Percentiles rank a stretch among this genome's conserved stretches.
These are phyloP conservation scores for Triops longicaudatus DNA, from an alignment of 1,140 invertebrate genomes.

Conservation along the genomic window DNA sequence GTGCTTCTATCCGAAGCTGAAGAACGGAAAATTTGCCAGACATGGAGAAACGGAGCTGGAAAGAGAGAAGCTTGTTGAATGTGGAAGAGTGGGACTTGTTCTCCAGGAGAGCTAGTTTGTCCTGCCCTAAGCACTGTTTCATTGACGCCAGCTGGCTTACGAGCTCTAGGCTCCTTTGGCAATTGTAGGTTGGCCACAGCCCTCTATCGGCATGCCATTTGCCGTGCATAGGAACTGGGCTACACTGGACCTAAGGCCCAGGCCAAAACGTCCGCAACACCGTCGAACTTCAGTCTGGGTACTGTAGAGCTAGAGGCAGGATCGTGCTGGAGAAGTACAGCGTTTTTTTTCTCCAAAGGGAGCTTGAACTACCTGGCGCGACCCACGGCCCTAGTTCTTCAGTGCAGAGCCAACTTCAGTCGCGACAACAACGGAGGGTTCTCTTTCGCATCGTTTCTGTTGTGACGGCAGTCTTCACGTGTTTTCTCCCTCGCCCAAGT, in stretches of 20 bases:
- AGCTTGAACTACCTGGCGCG: neutral
- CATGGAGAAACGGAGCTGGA: neutral
- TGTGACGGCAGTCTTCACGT: too few species aligned
- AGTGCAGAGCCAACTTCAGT: slow-evolving; percentile 5
- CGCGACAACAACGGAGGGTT: neutral
- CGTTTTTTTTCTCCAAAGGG: too few species aligned
- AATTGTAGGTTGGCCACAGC: neutral
- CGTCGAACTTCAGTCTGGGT: too few species aligned
- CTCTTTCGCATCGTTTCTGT: neutral
- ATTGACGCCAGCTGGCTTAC: slow-evolving; percentile 5
- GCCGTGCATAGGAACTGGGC: too few species aligned
- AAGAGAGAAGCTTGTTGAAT: neutral
- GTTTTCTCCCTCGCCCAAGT: too few species aligned
- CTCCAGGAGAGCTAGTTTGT: neutral
- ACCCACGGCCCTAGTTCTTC: neutral
- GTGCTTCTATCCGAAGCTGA: too few species aligned
- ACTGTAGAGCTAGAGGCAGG: too few species aligned
- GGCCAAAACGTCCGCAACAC: too few species aligned
- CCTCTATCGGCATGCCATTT: neutral
- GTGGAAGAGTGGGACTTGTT: neutral
- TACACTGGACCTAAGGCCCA: too few species aligned
- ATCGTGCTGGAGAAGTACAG: too few species aligned
- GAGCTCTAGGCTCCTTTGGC: slow-evolving; percentile 2
- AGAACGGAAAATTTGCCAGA: neutral
- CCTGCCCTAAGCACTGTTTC: neutral